Evolutionary conservation across 2,888 invertebrate genomes (phyloP), one percentile per base, ranked within the genome.

Genomic region (Drosophila greeni): DNA sequence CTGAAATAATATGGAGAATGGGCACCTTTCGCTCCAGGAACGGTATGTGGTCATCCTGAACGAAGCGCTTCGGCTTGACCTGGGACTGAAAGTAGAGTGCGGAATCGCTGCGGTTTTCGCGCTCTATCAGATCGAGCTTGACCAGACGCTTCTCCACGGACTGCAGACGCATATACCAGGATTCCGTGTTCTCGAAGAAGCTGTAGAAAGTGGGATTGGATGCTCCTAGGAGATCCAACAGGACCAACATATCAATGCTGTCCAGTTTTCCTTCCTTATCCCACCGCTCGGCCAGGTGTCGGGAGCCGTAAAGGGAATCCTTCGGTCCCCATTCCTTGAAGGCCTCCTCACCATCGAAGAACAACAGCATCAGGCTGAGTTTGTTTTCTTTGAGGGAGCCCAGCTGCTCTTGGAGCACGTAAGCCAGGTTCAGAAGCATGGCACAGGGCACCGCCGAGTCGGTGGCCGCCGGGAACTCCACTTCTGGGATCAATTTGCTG

Each of bases 291-390:
- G 99, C 99, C 61, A 99, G 90, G 89, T 98, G 95, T 67, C 95
- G 91, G 0, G 99, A 94, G 0, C 99, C 99, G 84, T 99, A 99
- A 24, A 98, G 93, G 0, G 98, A 99, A 90, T 99, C 99, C 0
- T 90, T 92, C 0, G 92, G 92, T 0, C 94, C 92, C 99, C 99
- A 99, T 33, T 92, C 87, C 2, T 92, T 86, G 87, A 99, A 98
- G 0, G 99, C 99, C 90, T 99, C 99, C 88, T 99, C 99, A 0
- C 99, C 99, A 85, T 99, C 99, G 85, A 99, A 97, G 90, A 99
- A 99, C 74, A 99, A 90, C 70, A 98, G 91, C 92, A 97, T 97
- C 29, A 96, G 88, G 55, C 89, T 88, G 0, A 88, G 67, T 16
- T 85, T 81, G 2, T 75, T 51, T 2, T 73, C 51, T 14, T 90